A percentile compares a stretch with the other conserved stretches of the same genome.
Evolutionary conservation across 1,140 invertebrate genomes (phyloP).

Genomic region (Camponotus pennsylvanicus): DNA sequence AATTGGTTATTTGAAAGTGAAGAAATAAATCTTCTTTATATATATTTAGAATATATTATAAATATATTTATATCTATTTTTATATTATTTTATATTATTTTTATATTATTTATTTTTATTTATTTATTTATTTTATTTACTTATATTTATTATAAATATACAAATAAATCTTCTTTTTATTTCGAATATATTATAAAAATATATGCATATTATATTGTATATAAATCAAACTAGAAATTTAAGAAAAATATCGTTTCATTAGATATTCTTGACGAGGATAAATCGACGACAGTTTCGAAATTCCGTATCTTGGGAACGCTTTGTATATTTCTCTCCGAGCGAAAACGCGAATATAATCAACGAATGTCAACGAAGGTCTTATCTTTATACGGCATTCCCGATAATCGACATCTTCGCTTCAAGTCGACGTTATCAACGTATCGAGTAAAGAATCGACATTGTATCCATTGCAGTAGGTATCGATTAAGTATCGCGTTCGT

Average conservation of each 20-base stretch:
- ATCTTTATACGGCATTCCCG: background rate
- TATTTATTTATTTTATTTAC: too few species aligned
- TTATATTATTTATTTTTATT: too few species aligned
- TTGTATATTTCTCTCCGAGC: background rate
- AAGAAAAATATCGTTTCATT: background rate
- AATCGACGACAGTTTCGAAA: background rate
- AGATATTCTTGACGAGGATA: background rate
- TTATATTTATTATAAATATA: too few species aligned
- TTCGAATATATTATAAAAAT: background rate
- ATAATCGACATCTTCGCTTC: background rate
- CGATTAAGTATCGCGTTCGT: conserved; percentile 12
- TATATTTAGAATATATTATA: background rate
- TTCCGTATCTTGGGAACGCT: background rate
- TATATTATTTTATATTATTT: too few species aligned
- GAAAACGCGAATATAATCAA: conserved; percentile 35
- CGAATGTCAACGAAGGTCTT: background rate
- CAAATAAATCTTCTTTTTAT: background rate
- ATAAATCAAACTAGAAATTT: background rate
- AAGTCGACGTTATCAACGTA: conserved; percentile 12
- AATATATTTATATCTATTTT: background rate
- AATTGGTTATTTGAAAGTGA: background rate
- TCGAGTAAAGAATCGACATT: background rate
- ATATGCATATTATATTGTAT: background rate
- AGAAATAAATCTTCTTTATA: background rate
- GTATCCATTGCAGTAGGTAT: background rate